A percentile compares a stretch with the other conserved stretches of the same genome.
Evolutionary conservation across 2,888 invertebrate genomes (phyloP).

Genomic region (Drosophila anomalipes): DNA sequence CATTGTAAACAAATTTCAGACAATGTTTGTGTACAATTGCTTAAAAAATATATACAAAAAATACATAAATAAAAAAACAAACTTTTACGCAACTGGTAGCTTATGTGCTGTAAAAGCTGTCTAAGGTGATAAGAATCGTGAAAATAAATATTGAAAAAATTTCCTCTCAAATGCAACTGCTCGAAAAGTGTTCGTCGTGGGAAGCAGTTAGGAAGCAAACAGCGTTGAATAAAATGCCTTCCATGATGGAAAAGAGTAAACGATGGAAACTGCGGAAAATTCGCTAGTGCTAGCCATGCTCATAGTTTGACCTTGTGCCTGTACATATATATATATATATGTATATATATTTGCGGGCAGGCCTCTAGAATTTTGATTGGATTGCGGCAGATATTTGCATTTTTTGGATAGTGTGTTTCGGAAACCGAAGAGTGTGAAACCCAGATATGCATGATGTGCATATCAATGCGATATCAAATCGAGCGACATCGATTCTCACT

Average conservation of each 20-base stretch:
- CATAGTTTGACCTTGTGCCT: conserved; percentile 19
- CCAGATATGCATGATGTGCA: not conserved
- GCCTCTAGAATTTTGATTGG: conserved; percentile 21
- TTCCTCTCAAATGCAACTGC: conserved; percentile 28
- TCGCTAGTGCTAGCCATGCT: not conserved
- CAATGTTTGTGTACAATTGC: not conserved
- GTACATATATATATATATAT: not conserved
- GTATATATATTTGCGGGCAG: not conserved
- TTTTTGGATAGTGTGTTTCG: not conserved
- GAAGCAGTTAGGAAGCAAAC: not conserved
- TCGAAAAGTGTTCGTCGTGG: conserved; percentile 7
- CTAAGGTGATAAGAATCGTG: not conserved
- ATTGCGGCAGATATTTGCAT: not conserved
- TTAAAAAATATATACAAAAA: not conserved
- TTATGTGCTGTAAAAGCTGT: not conserved
- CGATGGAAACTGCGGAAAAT: conserved; percentile 1
- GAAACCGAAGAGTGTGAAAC: not conserved
- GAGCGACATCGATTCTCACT: not conserved
- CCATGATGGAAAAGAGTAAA: conserved; percentile 3
- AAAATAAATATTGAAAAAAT: conserved; percentile 3
- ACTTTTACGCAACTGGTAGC: not conserved
- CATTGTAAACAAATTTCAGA: not conserved
- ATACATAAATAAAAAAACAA: not conserved
- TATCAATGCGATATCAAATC: not conserved
- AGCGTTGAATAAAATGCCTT: conserved; percentile 12